Base-by-base conservation (phyloP, 2,888 invertebrate species). In the Gonocerus acuteangulatus region DNA sequence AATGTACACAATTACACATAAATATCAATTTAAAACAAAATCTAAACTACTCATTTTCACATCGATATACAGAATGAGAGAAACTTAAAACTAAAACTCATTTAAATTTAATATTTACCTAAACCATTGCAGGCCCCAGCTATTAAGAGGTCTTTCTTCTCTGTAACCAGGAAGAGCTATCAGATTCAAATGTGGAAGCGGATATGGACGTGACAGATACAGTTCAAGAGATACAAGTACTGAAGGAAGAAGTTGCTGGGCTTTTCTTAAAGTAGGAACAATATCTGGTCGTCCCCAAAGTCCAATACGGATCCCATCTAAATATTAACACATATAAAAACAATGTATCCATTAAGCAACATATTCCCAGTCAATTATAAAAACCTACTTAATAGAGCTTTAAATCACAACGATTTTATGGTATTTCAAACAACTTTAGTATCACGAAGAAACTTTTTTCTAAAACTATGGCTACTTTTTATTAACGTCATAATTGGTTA, bases 71-170 rank as follows among this genome's bases (percentile, higher is more conserved):
- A n/a, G n/a, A n/a, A n/a, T n/a, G n/a, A n/a, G n/a, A n/a, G n/a
- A n/a, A n/a, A n/a, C n/a, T n/a, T n/a, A n/a, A n/a, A n/a, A n/a
- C n/a, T n/a, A n/a, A n/a, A n/a, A n/a, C n/a, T n/a, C n/a, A n/a
- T n/a, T n/a, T n/a, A n/a, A n/a, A n/a, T n/a, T n/a, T n/a, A n/a
- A n/a, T 27, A 27, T 27, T 76, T 77, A 89, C 89, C 83, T 87
- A 72, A 88, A 87, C 36, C 87, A 77, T 66, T 89, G 79, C 1
- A 89, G 76, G 2, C 89, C 89, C 88, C 88, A 89, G 70, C 83
- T 85, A 69, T 89, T 88, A 2, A 84, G 82, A 0, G 88, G 86
- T 67, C 84, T 82, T 1, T 84, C 81, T 0, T 84, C 83, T 65
- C 81, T 79, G 66, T 86, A 83, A 65, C 81, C 83, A 0, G 89